These are phyloP conservation scores for Nemapogon koenigi DNA, from an alignment of 2,888 invertebrate genomes.

Conservation along the genomic window DNA sequence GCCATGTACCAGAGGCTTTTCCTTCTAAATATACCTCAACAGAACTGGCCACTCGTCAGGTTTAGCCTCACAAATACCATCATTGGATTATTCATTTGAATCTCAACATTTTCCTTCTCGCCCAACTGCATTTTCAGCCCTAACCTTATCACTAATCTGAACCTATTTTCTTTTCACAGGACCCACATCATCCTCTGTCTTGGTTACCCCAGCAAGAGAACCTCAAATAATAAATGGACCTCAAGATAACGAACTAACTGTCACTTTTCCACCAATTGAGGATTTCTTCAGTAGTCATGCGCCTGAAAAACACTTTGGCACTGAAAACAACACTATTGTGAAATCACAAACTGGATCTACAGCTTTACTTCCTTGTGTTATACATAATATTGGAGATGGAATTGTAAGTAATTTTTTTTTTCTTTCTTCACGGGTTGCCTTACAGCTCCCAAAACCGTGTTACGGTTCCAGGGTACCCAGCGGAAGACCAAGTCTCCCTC, in stretches of 20 bases:
- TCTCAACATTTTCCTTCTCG: too few species aligned
- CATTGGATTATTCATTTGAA: too few species aligned
- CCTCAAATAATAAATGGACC: constrained; percentile 11
- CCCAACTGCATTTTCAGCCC: too few species aligned
- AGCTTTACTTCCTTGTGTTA: constrained; percentile 82
- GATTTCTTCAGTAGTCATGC: constrained; percentile 46
- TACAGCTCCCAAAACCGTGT: too few species aligned
- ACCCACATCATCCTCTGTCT: constrained; percentile 23
- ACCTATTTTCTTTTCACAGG: constrained; percentile 3
- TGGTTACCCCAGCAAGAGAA: background rate
- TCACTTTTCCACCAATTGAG: constrained; percentile 49
- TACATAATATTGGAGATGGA: constrained; percentile 86
- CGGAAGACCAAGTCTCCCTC: too few species aligned
- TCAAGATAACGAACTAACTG: constrained; percentile 50
- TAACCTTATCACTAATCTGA: too few species aligned
- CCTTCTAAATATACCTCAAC: too few species aligned
- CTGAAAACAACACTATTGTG: constrained; percentile 81
- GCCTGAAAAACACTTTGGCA: constrained; percentile 80
- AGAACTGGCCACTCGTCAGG: too few species aligned
- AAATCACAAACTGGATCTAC: constrained; percentile 86
- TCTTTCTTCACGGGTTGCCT: too few species aligned
- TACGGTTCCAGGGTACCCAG: too few species aligned
- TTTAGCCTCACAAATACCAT: too few species aligned
- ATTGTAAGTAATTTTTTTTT: constrained; percentile 70
- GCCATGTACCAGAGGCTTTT: too few species aligned